phyloP scores from a whole-genome alignment of 2,888 invertebrate genomes.

The Saturnia pavonia region DNA sequence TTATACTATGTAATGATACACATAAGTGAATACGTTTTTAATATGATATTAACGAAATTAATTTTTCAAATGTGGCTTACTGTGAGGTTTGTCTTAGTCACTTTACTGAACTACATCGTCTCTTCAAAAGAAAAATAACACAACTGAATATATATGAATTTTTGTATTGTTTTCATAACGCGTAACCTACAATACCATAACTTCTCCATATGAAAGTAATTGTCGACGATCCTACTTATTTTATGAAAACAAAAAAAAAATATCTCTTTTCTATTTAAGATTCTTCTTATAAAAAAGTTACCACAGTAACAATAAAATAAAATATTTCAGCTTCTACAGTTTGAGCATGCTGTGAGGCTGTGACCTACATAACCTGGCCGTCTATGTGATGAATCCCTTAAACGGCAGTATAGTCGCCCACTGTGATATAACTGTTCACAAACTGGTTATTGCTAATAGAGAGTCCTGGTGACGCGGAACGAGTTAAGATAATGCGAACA shows the following conservation, averaged over 20 bases:
- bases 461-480: not conserved
- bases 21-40: too few relatives aligned
- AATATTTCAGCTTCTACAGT: not conserved
- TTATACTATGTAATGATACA: too few relatives aligned
- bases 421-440: conserved; percentile 10
- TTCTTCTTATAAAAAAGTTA: not conserved
- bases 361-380: conserved; percentile 2
- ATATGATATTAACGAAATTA: too few relatives aligned
- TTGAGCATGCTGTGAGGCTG: not conserved
- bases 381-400: not conserved
- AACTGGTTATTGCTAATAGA: not conserved
- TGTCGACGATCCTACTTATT: too few relatives aligned
- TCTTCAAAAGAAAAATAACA: too few relatives aligned
- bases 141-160: not conserved
- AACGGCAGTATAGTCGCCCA: not conserved
- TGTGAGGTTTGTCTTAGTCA: too few relatives aligned
- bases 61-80: too few relatives aligned
- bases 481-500: not conserved
- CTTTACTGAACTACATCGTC: too few relatives aligned
- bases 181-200: not conserved
- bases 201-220: too few relatives aligned
- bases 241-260: too few relatives aligned
- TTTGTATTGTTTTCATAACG: not conserved
- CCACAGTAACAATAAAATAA: too few relatives aligned
- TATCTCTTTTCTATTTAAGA: too few relatives aligned